A percentile compares a stretch with the other conserved stretches of the same genome.
Conservation (phyloP, 2,797 vertebrate genomes). For the Chiloscyllium punctatum region DNA sequence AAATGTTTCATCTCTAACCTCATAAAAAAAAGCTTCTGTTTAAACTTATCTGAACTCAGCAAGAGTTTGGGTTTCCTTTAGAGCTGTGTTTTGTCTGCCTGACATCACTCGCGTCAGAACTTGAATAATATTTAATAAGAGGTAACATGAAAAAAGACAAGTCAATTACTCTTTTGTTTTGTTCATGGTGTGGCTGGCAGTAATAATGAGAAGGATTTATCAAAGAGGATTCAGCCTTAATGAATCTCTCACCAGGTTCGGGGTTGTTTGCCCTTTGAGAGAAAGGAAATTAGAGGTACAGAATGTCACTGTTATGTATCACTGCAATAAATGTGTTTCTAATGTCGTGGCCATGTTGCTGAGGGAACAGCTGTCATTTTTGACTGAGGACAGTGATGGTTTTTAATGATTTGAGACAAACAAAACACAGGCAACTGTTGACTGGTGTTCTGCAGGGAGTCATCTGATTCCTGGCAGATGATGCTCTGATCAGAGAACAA, state of each 20-base stretch:
- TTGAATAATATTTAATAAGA: background rate
- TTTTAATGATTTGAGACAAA: background rate
- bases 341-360: background rate
- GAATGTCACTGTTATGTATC: background rate
- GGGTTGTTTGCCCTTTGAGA: background rate
- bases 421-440: background rate
- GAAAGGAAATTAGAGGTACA: background rate
- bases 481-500: background rate
- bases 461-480: background rate
- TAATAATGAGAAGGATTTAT: background rate
- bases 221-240: background rate
- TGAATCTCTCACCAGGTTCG: background rate
- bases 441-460: background rate
- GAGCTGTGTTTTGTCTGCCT: background rate
- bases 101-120: background rate
- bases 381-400: background rate
- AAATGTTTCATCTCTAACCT: background rate
- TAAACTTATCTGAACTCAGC: background rate
- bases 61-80: background rate
- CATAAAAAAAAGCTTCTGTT: background rate
- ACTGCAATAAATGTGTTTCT: background rate
- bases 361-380: background rate
- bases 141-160: background rate
- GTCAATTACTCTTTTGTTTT: background rate
- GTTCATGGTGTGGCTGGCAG: background rate